Evolutionary conservation across 1,140 invertebrate species (phyloP).

Genomic region (Euschistus heros): DNA sequence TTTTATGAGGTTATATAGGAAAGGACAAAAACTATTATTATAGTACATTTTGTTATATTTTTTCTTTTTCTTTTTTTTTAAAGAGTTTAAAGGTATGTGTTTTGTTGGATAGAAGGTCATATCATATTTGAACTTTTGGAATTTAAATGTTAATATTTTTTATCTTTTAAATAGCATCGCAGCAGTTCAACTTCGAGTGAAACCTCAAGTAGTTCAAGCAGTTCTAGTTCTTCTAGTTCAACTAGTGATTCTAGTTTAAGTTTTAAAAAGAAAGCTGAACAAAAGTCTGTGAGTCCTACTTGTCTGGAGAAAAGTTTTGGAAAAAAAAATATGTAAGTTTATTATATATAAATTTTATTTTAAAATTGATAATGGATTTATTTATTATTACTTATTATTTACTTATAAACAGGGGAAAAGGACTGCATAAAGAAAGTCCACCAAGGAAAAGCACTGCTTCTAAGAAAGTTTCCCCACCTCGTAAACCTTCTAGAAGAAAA

Average conservation of each 20-base stretch:
- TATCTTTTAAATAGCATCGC: slow-evolving; percentile 8
- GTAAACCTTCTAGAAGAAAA: not conserved
- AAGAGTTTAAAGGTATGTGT: too few species aligned
- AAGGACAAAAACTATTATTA: too few species aligned
- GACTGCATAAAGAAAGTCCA: slow-evolving; percentile 8
- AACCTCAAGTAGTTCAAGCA: slow-evolving; percentile 19
- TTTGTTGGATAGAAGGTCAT: too few species aligned
- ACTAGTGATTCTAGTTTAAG: slow-evolving; percentile 11
- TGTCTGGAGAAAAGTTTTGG: not conserved
- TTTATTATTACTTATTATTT: slow-evolving; percentile 13
- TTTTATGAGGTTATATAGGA: too few species aligned
- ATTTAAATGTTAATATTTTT: too few species aligned
- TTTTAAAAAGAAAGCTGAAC: not conserved
- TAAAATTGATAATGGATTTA: not conserved
- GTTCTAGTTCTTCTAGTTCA: slow-evolving; percentile 20
- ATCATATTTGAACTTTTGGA: too few species aligned
- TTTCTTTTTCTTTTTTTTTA: too few species aligned
- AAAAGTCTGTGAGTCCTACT: slow-evolving; percentile 4
- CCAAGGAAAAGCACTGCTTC: slow-evolving; percentile 5
- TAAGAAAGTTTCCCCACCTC: slow-evolving; percentile 13
- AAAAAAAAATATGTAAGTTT: slow-evolving; percentile 5
- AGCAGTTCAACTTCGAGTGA: slow-evolving; percentile 24
- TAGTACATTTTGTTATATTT: too few species aligned
- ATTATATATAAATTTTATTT: not conserved
- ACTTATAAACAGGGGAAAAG: slow-evolving; percentile 11